phyloP scores from a whole-genome alignment of 23 tunicate species.

The Halocynthia roretzi region DNA sequence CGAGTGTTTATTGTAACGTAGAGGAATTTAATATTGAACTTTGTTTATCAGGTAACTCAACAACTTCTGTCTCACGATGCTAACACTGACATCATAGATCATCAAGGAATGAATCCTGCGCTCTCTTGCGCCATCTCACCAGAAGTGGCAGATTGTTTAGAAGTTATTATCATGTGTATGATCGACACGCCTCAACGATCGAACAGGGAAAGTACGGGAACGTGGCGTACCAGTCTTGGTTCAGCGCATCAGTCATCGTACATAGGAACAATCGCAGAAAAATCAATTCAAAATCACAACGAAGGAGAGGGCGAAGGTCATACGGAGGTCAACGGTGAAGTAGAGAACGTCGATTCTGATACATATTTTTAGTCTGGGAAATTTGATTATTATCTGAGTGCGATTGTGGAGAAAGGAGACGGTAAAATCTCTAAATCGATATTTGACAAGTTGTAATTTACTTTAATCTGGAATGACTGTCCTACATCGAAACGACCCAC shows the following conservation, averaged over 20 bases:
- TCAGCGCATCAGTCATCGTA: constrained; percentile 9
- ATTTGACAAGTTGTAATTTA: no score
- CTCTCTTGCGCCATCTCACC: constrained; percentile 75
- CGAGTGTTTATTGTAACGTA: no score
- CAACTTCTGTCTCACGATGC: constrained; percentile 54
- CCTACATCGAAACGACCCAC: no score
- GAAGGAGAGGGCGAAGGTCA: constrained; percentile 11
- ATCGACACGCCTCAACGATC: constrained; percentile 14
- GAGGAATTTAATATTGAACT: no score
- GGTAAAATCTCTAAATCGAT: no score
- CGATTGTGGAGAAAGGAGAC: no score
- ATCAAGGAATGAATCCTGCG: constrained; percentile 75
- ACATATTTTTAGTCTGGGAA: constrained; percentile 8
- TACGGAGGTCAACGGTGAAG: constrained; percentile 20
- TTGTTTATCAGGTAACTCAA: constrained; percentile 12
- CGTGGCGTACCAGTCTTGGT: background rate
- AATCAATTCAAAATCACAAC: background rate
- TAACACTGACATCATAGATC: constrained; percentile 37
- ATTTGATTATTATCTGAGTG: no score
- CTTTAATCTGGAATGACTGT: no score
- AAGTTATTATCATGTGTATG: constrained; percentile 67
- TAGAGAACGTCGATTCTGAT: constrained; percentile 18
- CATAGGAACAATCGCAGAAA: background rate
- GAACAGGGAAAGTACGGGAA: background rate
- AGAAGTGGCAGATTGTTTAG: constrained; percentile 88